Percentiles rank a stretch among this genome's conserved stretches.
Evolutionary conservation across 2,797 vertebrate genomes (phyloP).

Genomic region (Rhinoraja longicauda): DNA sequence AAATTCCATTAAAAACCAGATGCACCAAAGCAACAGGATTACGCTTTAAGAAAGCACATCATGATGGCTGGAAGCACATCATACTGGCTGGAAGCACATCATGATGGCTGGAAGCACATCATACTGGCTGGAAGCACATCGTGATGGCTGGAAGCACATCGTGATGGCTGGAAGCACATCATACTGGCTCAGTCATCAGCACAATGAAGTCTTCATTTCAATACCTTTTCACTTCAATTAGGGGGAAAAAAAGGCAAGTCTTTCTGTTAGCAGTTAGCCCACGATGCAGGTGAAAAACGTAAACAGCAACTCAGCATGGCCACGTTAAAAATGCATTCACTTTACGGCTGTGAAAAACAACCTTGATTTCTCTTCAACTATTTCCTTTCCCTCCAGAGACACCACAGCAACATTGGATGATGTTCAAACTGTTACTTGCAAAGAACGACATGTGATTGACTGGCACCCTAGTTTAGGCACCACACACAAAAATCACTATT

Average conservation of each 20-base stretch:
- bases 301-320: background rate
- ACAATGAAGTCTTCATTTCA: background rate
- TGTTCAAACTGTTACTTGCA: too few species aligned
- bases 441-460: too few species aligned
- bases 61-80: background rate
- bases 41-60: background rate
- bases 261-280: background rate
- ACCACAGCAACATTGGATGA: background rate
- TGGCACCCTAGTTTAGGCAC: too few species aligned
- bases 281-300: background rate
- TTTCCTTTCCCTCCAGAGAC: background rate
- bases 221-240: too few species aligned
- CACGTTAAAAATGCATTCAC: background rate
- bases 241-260: too few species aligned
- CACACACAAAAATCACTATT: too few species aligned
- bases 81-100: background rate
- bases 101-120: background rate
- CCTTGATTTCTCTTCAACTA: background rate
- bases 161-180: background rate
- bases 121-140: too few species aligned
- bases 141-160: background rate
- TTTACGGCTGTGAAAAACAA: background rate
- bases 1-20: background rate
- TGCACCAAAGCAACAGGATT: background rate
- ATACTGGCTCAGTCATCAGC: background rate